Conservation (phyloP, 2,797 vertebrate genomes). For the Platyrinchus mystaceus region DNA sequence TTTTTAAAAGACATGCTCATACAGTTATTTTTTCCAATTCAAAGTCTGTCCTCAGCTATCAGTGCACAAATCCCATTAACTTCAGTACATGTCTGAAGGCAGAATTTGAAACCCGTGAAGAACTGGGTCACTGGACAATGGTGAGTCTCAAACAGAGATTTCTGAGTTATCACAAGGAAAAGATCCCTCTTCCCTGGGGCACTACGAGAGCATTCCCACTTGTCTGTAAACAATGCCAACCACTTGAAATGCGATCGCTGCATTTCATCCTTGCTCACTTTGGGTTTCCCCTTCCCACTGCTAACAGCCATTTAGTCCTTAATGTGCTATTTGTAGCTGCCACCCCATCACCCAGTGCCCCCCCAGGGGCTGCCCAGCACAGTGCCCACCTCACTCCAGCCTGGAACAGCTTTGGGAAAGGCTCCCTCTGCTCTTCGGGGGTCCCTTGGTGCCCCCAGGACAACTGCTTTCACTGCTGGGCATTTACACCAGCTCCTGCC, state of each 20-base stretch:
- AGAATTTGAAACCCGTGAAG: slow-evolving; percentile 5
- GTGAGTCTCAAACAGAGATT: not conserved
- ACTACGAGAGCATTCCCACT: not conserved
- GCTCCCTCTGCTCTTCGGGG: not conserved
- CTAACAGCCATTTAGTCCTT: not conserved
- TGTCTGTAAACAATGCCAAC: slow-evolving; percentile 24
- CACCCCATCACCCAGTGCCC: not conserved
- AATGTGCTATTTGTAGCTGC: not conserved
- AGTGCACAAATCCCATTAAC: slow-evolving; percentile 36
- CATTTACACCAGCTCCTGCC: not conserved
- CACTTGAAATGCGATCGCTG: not conserved
- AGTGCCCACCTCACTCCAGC: not conserved
- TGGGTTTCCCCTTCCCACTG: not conserved
- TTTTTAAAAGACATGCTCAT: not conserved
- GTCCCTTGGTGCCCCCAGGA: not conserved
- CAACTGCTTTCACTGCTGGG: not conserved
- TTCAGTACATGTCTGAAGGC: not conserved
- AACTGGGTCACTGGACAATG: slow-evolving; percentile 49
- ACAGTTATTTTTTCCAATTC: not conserved
- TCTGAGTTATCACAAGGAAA: not conserved
- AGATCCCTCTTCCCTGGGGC: not conserved
- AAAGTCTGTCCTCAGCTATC: not conserved
- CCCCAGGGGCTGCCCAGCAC: not conserved
- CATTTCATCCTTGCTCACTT: not conserved
- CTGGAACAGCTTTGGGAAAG: not conserved